Base-by-base conservation (phyloP, 2,888 invertebrate genomes). In the Tricholauxania praeusta region DNA sequence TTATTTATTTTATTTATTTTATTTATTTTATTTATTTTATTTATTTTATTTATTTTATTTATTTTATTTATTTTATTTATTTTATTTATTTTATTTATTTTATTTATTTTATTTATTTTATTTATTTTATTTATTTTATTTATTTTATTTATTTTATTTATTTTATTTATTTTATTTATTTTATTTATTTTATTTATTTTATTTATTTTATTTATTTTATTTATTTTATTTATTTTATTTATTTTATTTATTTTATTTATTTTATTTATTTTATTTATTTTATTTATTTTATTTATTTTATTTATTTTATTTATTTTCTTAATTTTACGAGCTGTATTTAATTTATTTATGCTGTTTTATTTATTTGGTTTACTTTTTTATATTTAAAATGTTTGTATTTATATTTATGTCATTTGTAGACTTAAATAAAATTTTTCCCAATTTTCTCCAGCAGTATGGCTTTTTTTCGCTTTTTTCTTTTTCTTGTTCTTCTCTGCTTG, bases 41-140 rank as follows among this genome's bases (percentile, higher is more conserved):
- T 32, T 32, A 32, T 32, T 32, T 32, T 32, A 32, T 32, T 32
- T 32, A 5, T 10, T 69, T 57, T 4, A 3, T 3, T 60, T 57
- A 64, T 74, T 47, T 69, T 67, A 63, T 71, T 60, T 4, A 71
- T 75, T 74, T 74, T 70, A 62, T 48, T 75, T 39, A 3, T 59
- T 22, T 59, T 65, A 64, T 52, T 75, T 71, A 75, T 72, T 75
- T 74, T 70, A 72, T 72, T 75, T 73, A 71, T 74, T 66, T 70
- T 53, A 68, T 69, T 66, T 62, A 39, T 74, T 75, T 74, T 70
- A 66, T 68, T 72, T 69, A 72, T 72, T 72, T 72, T 73, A 74
- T 72, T 76, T 28, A 28, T 28, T 72, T 57, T 57, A 64, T 59
- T 67, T 62, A 74, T 69, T 72, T 74, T 67, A 57, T 72, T 73